phyloP scores from a whole-genome alignment of 2,797 vertebrate species.

The Helostoma temminkii region DNA sequence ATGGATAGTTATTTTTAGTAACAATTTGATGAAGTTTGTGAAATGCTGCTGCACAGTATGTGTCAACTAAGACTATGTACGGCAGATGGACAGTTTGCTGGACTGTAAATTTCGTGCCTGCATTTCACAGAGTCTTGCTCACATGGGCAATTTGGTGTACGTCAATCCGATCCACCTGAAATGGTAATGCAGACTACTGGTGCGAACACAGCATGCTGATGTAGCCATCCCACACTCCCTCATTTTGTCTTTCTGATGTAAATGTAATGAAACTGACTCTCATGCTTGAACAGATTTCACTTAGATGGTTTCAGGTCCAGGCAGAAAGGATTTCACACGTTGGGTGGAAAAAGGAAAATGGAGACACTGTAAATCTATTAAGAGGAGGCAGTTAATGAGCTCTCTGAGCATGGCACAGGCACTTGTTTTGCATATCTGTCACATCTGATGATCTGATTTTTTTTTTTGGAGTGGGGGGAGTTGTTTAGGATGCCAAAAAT shows the following conservation, averaged over 20 bases:
- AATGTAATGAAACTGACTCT: constrained; percentile 68
- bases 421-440: constrained; percentile 61
- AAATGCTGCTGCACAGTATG: not conserved
- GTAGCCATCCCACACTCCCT: constrained; percentile 36
- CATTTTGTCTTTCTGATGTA: constrained; percentile 60
- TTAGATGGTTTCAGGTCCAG: constrained; percentile 47
- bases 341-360: constrained; percentile 36
- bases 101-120: constrained; percentile 16
- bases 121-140: constrained; percentile 45
- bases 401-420: constrained; percentile 40
- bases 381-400: constrained; percentile 57
- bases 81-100: constrained; percentile 15
- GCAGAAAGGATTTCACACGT: constrained; percentile 43
- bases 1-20: not conserved
- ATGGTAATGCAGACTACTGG: constrained; percentile 37
- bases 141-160: constrained; percentile 23
- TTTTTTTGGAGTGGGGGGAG: no score
- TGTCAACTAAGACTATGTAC: not conserved
- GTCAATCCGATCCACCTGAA: constrained; percentile 50
- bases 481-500: constrained; percentile 46
- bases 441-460: constrained; percentile 43
- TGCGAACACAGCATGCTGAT: constrained; percentile 45
- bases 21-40: constrained; percentile 8
- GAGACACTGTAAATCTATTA: constrained; percentile 62
- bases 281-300: constrained; percentile 38